Percentiles rank a stretch among this genome's conserved stretches.
phyloP scores from a whole-genome alignment of 2,113 vertebrate species.

The Meriones unguiculatus region DNA sequence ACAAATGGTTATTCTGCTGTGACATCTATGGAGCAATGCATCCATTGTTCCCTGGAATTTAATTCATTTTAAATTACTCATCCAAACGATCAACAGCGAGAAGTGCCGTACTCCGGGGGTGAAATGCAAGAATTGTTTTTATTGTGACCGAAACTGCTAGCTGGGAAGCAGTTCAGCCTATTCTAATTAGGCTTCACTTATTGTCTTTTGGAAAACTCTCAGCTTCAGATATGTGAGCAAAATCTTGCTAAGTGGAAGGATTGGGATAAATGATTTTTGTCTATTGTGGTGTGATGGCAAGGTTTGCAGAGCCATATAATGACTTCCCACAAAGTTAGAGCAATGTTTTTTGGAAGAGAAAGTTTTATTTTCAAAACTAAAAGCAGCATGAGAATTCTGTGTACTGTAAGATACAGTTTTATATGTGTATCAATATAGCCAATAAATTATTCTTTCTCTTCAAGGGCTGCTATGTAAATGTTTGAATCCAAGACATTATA shows the following conservation, averaged over 20 bases:
- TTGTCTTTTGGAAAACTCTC: constrained; percentile 30
- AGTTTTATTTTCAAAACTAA: constrained; percentile 47
- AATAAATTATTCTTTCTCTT: constrained; percentile 19
- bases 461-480: constrained; percentile 15
- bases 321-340: background rate
- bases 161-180: constrained; percentile 34
- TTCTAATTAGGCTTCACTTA: background rate
- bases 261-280: background rate
- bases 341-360: background rate
- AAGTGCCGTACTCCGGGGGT: constrained; percentile 21
- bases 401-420: background rate
- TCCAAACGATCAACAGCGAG: constrained; percentile 74
- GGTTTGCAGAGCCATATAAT: background rate
- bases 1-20: constrained; percentile 67
- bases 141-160: constrained; percentile 12
- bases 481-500: constrained; percentile 1
- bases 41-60: constrained; percentile 78
- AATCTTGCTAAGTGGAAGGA: constrained; percentile 31
- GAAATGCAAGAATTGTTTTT: constrained; percentile 63
- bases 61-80: constrained; percentile 76
- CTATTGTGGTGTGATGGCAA: background rate
- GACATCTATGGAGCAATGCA: constrained; percentile 48
- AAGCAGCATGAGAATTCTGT: background rate
- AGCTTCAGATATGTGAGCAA: constrained; percentile 11
- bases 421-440: background rate